Base-by-base conservation (phyloP, 2,888 invertebrate genomes). In the Oligia latruncula region DNA sequence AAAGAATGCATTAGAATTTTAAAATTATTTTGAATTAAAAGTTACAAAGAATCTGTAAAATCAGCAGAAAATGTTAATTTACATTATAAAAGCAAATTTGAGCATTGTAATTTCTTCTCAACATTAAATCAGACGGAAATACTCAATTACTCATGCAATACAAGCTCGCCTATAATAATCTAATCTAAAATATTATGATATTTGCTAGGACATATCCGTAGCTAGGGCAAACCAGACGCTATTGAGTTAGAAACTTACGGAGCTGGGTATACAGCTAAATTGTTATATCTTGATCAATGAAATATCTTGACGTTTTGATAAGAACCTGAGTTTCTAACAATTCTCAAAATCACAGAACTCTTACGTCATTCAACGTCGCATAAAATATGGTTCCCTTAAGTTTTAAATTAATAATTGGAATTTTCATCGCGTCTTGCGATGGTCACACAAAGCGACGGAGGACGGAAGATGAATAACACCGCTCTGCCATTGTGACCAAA, bases 401-500 rank as follows among this genome's bases (percentile, higher is more conserved):
- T 74, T 78, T 49, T 13, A 79, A 74, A 73, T 79, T 71, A 77
- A 78, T 84, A 73, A 84, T 77, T 75, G 74, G 74, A 85, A 86
- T 87, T 87, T 85, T 78, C 81, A 85, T 87, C 78, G 81, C 81
- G 75, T 84, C 87, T 81, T 79, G 29, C 73, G 78, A 80, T 75
- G 83, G 77, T 86, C 73, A 83, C 72, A 88, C 81, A 85, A 87
- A 78, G 86, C 83, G 71, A 78, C 46, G 43, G 76, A 72, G 71
- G 60, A n/a, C 11, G 23, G 62, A 79, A 86, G 88, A 90, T 88
- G 89, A 87, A 89, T 89, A 87, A 85, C 87, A 91, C 87, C 85
- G 87, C 87, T 85, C 79, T 75, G 76, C 86, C 77, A 87, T 90
- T 90, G 90, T 91, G 81, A 82, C 80, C 70, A 84, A 86, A 88